A percentile compares a stretch with the other conserved stretches of the same genome.
Conservation (phyloP, 64 coral and sea anemone species). For the Porites lutea region DNA sequence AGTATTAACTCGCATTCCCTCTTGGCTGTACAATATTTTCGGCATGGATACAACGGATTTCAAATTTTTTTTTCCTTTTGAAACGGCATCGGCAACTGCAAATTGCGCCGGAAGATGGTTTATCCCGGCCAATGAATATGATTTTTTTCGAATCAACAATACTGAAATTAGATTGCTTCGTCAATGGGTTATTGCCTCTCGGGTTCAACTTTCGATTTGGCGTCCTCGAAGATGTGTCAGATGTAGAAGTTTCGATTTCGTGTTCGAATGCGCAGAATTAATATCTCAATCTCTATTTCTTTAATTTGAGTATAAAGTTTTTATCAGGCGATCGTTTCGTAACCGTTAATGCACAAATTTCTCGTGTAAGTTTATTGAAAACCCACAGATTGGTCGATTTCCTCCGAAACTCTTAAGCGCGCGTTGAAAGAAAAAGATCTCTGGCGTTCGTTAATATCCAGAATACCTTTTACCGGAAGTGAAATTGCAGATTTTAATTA, state of each 20-base stretch:
- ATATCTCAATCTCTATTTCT: neutral
- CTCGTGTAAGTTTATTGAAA: no score
- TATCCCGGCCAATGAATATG: neutral
- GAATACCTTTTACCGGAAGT: conserved; percentile 13
- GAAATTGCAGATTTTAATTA: neutral
- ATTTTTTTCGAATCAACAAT: conserved; percentile 11
- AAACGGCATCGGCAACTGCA: neutral
- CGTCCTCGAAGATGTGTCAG: neutral
- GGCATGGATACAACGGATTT: neutral
- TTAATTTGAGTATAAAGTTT: no score
- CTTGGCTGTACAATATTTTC: neutral
- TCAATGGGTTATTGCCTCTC: neutral
- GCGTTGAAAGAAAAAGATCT: neutral
- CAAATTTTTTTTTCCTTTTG: neutral
- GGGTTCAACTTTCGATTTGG: neutral
- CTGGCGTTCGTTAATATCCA: neutral
- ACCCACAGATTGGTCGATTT: neutral
- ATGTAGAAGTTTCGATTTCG: no score
- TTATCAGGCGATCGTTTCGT: no score
- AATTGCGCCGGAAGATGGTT: conserved; percentile 3
- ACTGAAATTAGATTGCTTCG: neutral
- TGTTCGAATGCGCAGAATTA: neutral
- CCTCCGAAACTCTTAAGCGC: neutral
- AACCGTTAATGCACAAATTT: no score
- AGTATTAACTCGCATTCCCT: neutral